phyloP scores from a whole-genome alignment of 2,888 invertebrate genomes.

The Stictocephala bisonia region DNA sequence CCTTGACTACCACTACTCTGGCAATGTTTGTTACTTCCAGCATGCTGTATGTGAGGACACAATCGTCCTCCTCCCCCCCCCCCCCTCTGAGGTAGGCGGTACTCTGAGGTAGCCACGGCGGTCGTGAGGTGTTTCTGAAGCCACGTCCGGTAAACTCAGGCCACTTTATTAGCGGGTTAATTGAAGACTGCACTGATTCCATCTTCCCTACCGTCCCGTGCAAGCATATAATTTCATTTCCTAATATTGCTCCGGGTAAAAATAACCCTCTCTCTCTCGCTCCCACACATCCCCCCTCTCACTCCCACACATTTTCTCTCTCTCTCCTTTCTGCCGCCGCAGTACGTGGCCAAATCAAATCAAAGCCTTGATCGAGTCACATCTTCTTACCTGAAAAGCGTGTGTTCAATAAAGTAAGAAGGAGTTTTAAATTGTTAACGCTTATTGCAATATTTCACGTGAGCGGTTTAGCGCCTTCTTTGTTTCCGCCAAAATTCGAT shows the following conservation, averaged over 20 bases:
- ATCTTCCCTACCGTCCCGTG: slow-evolving; percentile 14
- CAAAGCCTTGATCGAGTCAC: slow-evolving; percentile 31
- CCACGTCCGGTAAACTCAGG: slow-evolving; percentile 22
- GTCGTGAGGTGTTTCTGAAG: not conserved
- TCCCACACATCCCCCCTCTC: not conserved
- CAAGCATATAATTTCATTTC: slow-evolving; percentile 38
- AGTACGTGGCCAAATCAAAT: slow-evolving; percentile 25
- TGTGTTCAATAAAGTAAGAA: slow-evolving; percentile 11
- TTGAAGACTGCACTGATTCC: slow-evolving; percentile 36
- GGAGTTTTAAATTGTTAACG: too few species aligned
- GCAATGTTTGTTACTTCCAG: too few species aligned
- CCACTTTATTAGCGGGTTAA: slow-evolving; percentile 35
- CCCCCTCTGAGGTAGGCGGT: not conserved
- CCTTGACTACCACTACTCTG: too few species aligned
- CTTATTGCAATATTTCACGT: too few species aligned
- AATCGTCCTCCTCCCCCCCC: not conserved
- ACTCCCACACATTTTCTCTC: not conserved
- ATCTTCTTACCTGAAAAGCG: not conserved
- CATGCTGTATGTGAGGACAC: too few species aligned
- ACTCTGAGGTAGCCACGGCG: not conserved
- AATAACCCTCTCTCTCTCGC: slow-evolving; percentile 32
- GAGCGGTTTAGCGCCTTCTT: too few species aligned
- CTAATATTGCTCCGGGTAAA: slow-evolving; percentile 39
- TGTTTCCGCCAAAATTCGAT: too few species aligned
- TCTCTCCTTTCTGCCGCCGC: not conserved